Evolutionary conservation across 2,797 vertebrate species (phyloP).

Genomic region (Sebastes dallii): DNA sequence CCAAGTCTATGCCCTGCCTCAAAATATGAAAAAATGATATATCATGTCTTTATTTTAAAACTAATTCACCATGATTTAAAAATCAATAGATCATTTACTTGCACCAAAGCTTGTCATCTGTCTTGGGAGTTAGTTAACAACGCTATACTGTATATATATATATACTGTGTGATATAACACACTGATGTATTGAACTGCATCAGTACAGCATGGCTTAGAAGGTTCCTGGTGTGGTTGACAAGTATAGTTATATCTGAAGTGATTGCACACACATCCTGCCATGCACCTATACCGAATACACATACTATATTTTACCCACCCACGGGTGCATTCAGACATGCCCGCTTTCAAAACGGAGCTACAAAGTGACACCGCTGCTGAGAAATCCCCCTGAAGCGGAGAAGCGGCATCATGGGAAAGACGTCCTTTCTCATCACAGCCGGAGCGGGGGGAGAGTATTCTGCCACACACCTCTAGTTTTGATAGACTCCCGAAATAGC

Average conservation of each 20-base stretch:
- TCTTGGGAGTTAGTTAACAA: neutral
- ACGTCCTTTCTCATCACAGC: slow-evolving; percentile 19
- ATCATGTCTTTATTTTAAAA: neutral
- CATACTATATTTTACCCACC: neutral
- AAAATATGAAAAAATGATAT: neutral
- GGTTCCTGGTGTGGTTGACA: too few species aligned
- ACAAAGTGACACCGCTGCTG: neutral
- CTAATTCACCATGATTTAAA: too few species aligned
- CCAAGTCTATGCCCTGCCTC: neutral
- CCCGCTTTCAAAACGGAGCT: slow-evolving; percentile 20
- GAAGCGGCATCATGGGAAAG: slow-evolving; percentile 17
- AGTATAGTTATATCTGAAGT: neutral
- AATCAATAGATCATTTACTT: neutral
- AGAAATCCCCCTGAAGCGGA: slow-evolving; percentile 17
- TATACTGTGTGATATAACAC: neutral
- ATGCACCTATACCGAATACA: neutral
- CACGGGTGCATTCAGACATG: neutral
- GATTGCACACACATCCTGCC: neutral
- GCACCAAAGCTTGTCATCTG: neutral
- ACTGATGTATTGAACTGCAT: neutral
- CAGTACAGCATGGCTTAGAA: neutral
- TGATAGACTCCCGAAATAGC: slow-evolving; percentile 55
- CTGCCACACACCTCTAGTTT: slow-evolving; percentile 45
- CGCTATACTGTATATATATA: neutral
- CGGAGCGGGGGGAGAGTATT: slow-evolving; percentile 7